phyloP scores from a whole-genome alignment of 2,113 vertebrate species.

The Balaeniceps rex region DNA sequence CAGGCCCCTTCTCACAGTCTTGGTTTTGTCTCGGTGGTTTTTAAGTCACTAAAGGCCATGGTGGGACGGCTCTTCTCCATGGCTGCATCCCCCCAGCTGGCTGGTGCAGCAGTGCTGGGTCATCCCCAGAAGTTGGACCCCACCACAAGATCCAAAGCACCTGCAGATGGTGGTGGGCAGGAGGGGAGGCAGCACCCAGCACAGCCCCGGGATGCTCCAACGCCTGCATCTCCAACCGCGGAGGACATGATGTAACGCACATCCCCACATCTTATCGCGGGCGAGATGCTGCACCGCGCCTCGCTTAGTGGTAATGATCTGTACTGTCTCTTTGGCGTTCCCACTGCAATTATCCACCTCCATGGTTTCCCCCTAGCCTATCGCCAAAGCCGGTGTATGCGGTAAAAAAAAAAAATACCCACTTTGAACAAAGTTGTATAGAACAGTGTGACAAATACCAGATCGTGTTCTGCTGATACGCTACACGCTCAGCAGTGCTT shows the following conservation, averaged over 20 bases:
- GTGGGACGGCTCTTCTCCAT: neutral
- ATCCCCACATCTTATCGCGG: accelerated
- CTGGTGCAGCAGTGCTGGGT: neutral
- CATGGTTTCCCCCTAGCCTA: neutral
- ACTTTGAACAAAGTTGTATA: neutral
- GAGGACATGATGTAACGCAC: neutral
- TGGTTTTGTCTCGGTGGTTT: neutral
- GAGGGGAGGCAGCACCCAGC: neutral
- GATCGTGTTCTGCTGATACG: accelerated
- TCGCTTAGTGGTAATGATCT: accelerated
- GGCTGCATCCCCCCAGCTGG: neutral
- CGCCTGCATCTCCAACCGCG: accelerated
- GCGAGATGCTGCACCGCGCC: neutral
- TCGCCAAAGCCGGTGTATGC: accelerated
- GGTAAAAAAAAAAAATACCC: neutral
- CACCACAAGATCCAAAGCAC: neutral
- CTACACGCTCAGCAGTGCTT: neutral
- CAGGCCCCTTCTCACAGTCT: neutral
- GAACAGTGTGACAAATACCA: neutral
- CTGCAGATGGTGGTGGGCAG: neutral
- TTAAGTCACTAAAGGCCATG: neutral
- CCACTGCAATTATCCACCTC: neutral
- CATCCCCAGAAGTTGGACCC: neutral
- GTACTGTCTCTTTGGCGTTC: neutral
- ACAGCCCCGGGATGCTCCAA: neutral